Evolutionary conservation across 2,888 invertebrate species (phyloP).

Genomic region (Chloromyia formosa): DNA sequence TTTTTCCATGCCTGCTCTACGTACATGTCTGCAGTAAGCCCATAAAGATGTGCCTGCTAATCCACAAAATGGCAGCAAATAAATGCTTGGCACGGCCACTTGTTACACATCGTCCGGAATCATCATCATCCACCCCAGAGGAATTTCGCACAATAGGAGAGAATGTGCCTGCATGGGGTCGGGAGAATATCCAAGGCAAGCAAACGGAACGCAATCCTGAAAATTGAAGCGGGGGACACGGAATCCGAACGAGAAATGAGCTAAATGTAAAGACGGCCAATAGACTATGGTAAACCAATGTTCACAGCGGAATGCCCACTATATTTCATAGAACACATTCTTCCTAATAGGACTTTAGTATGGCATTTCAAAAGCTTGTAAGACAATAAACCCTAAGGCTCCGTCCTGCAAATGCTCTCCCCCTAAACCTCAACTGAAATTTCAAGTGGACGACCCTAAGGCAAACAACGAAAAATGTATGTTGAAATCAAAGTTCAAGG

Average conservation of each 20-base stretch:
- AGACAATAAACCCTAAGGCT: background rate
- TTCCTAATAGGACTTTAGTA: conserved; percentile 10
- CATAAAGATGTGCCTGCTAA: conserved; percentile 40
- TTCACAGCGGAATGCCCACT: conserved; percentile 34
- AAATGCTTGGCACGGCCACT: conserved; percentile 42
- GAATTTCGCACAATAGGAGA: background rate
- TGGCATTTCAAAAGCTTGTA: conserved; percentile 15
- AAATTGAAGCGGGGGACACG: background rate
- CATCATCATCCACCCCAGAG: background rate
- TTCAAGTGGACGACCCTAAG: conserved; percentile 4
- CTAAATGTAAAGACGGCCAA: background rate
- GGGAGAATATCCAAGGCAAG: background rate
- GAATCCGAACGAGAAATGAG: background rate
- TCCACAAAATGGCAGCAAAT: conserved; percentile 45
- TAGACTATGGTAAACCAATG: conserved; percentile 33
- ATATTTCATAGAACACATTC: conserved; percentile 18
- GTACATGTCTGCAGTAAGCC: background rate
- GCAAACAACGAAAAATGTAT: conserved; percentile 7
- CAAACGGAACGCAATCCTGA: background rate
- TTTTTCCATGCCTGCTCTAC: background rate
- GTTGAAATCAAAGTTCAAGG: conserved; percentile 20
- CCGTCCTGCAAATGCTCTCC: background rate
- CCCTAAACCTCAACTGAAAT: background rate
- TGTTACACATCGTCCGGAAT: conserved; percentile 33
- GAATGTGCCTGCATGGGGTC: too few species aligned